Percentiles rank a stretch among this genome's conserved stretches.
Conservation (phyloP, 2,113 vertebrate species). For the Alethe castanea region DNA sequence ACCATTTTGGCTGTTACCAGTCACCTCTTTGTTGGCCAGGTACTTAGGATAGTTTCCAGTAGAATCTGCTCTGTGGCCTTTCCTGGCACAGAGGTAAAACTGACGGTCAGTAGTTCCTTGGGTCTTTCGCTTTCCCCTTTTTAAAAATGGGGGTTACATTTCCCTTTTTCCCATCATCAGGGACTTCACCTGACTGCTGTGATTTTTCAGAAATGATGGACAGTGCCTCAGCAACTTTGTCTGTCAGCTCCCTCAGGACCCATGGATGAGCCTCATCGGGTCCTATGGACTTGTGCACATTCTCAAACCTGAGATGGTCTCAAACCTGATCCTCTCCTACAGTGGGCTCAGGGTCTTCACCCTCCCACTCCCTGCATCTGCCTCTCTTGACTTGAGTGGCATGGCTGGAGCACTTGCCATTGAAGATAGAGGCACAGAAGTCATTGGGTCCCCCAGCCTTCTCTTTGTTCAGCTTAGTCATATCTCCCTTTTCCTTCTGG, state of each 20-base stretch:
- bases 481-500: not conserved
- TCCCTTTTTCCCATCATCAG: not conserved
- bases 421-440: not conserved
- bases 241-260: not conserved
- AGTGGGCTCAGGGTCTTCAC: not conserved
- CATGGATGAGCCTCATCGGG: accelerated
- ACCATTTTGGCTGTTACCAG: not conserved
- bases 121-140: accelerated
- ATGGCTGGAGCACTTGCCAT: not conserved
- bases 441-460: accelerated
- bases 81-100: not conserved
- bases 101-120: not conserved
- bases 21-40: not conserved
- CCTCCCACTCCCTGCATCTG: not conserved
- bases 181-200: not conserved
- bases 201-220: not conserved
- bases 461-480: not conserved
- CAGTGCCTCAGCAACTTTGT: not conserved
- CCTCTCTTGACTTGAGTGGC: not conserved
- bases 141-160: not conserved
- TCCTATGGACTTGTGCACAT: not conserved
- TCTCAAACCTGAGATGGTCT: not conserved
- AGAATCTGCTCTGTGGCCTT: not conserved
- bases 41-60: not conserved
- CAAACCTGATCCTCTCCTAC: not conserved